Conservation (phyloP, 2,113 vertebrate genomes). For the Centropus unirufus region DNA sequence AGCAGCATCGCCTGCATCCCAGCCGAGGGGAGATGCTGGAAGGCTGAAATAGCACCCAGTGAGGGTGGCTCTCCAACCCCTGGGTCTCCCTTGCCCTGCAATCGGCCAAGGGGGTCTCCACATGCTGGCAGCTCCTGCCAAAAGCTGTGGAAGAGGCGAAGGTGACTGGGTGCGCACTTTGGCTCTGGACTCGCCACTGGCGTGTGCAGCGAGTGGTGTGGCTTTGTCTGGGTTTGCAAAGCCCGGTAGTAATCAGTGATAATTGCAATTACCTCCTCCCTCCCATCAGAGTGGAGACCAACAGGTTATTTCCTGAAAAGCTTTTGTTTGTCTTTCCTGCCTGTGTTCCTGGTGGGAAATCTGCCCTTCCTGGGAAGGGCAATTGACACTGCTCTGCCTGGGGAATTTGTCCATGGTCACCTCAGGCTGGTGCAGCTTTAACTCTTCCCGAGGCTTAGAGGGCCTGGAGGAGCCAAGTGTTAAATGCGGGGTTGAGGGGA, state of each 20-base stretch:
- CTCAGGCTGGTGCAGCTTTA: background rate
- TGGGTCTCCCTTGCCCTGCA: fast-evolving
- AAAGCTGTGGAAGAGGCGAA: background rate
- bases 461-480: background rate
- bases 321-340: slow-evolving; percentile 66
- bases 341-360: background rate
- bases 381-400: background rate
- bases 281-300: background rate
- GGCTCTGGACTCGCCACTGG: background rate
- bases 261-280: slow-evolving; percentile 38
- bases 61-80: background rate
- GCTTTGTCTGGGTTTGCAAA: background rate
- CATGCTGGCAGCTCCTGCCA: background rate
- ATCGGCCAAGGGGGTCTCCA: fast-evolving
- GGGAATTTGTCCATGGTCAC: background rate
- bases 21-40: background rate
- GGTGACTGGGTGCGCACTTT: fast-evolving
- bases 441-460: background rate
- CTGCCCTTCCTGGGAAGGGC: slow-evolving; percentile 60
- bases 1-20: background rate
- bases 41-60: background rate
- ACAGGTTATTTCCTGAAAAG: slow-evolving; percentile 60
- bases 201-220: background rate
- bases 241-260: slow-evolving; percentile 42
- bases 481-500: background rate